phyloP scores from a whole-genome alignment of 2,113 vertebrate species.

The Labeo catla region DNA sequence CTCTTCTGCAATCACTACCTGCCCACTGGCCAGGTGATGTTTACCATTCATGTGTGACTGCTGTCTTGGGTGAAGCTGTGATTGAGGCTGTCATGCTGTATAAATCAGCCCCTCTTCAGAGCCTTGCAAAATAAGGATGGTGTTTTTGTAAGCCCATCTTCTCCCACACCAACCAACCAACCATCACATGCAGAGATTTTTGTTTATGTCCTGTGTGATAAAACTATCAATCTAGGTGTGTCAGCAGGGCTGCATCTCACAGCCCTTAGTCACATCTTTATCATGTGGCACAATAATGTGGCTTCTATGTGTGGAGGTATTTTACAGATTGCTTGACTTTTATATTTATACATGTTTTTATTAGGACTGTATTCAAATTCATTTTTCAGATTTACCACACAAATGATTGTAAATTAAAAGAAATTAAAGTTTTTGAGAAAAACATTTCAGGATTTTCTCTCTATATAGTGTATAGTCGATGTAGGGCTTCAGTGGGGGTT shows the following conservation, averaged over 20 bases:
- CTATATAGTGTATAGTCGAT: too few species aligned
- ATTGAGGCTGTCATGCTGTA: conserved; percentile 45
- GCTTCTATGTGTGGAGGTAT: neutral
- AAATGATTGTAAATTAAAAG: neutral
- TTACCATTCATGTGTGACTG: conserved; percentile 46
- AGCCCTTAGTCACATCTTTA: neutral
- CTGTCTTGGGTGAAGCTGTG: conserved; percentile 33
- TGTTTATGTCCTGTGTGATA: neutral
- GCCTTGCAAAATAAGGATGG: conserved; percentile 11
- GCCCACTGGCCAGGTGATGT: conserved; percentile 44
- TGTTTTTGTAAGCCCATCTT: conserved; percentile 20
- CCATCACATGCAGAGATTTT: conserved; percentile 23
- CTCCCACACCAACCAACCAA: neutral
- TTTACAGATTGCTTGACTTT: neutral
- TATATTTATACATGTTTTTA: neutral
- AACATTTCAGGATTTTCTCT: too few species aligned
- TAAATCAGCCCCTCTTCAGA: conserved; percentile 50
- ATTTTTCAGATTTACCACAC: neutral
- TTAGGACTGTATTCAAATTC: neutral
- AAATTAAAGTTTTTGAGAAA: too few species aligned
- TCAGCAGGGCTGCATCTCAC: neutral
- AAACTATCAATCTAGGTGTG: conserved; percentile 29
- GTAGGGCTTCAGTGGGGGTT: too few species aligned
- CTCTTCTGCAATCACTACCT: conserved; percentile 28
- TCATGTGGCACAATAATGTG: neutral